Percentiles rank a stretch among this genome's conserved stretches.
Conservation (phyloP, 2,888 invertebrate species). For the Fragum fragum region DNA sequence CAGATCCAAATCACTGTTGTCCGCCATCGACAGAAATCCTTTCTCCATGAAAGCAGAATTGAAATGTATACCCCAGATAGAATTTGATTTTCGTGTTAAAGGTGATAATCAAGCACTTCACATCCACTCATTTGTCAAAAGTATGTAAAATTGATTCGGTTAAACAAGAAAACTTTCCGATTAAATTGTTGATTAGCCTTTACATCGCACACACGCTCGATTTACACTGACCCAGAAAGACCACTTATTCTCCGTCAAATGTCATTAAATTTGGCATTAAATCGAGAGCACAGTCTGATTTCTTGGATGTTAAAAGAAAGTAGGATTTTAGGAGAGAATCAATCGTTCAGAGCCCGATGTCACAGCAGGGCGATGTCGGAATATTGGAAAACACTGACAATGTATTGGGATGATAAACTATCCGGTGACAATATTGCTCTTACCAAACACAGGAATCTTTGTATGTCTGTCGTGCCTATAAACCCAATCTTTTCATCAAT, state of each 20-base stretch:
- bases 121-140: no score
- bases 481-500: no score
- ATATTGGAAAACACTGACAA: conserved; percentile 21
- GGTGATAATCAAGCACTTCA: no score
- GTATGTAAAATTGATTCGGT: no score
- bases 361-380: conserved; percentile 18
- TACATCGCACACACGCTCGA: no score
- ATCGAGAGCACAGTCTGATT: not conserved
- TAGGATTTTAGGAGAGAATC: conserved; percentile 7
- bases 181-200: no score
- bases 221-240: no score
- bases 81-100: not conserved
- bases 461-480: no score
- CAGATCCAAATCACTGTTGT: conserved; percentile 52
- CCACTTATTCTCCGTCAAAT: not conserved
- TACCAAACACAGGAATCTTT: no score
- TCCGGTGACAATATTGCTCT: not conserved
- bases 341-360: conserved; percentile 13
- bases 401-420: conserved; percentile 1
- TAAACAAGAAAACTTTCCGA: no score
- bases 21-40: conserved; percentile 36
- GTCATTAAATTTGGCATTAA: not conserved
- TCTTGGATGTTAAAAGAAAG: not conserved
- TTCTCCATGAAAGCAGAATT: no score
- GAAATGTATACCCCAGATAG: no score